Conservation (phyloP, 2,888 invertebrate species). For the Leucania comma region DNA sequence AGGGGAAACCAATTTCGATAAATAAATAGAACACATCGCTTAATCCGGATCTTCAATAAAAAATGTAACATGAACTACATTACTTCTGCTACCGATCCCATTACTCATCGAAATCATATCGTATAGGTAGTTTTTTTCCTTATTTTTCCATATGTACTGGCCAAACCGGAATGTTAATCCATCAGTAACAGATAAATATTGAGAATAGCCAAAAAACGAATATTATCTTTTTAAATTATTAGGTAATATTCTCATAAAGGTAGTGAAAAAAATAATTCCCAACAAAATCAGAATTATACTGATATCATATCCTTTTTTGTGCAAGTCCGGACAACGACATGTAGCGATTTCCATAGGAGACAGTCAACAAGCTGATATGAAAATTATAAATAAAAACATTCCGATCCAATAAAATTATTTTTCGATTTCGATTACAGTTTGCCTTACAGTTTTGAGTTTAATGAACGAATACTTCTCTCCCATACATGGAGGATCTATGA, state of each 20-base stretch:
- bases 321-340: background rate
- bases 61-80: conserved; percentile 61
- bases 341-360: background rate
- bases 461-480: conserved; percentile 57
- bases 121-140: conserved; percentile 44
- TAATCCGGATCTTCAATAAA: conserved; percentile 64
- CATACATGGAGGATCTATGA: conserved; percentile 70
- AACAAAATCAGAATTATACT: background rate
- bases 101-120: conserved; percentile 50
- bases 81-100: conserved; percentile 55
- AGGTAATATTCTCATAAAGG: background rate
- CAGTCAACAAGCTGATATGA: background rate
- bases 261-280: no score
- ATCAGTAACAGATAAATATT: conserved; percentile 6
- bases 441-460: conserved; percentile 28
- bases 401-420: background rate
- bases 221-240: background rate
- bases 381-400: conserved; percentile 6
- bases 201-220: background rate
- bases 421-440: conserved; percentile 15
- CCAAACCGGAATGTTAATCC: conserved; percentile 17
- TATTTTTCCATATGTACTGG: conserved; percentile 44
- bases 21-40: conserved; percentile 67
- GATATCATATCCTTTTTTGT: background rate
- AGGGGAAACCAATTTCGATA: conserved; percentile 56